Base-by-base conservation (phyloP, 2,888 invertebrate species). In the Noctuana brunneofusca region DNA sequence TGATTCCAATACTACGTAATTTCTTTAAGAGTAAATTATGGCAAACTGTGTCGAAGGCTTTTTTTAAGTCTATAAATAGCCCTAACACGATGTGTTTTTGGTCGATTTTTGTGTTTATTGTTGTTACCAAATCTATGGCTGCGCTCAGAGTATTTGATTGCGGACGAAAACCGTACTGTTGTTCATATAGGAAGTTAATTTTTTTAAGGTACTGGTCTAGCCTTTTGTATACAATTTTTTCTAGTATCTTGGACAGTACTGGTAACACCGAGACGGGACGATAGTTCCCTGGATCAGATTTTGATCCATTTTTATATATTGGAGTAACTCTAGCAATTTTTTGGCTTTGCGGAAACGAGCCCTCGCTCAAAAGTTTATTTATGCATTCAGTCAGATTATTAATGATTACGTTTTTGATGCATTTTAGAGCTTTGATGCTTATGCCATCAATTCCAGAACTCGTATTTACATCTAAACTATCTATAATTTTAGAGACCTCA, bases 171-270 rank as follows among this genome's bases (percentile, higher is more conserved):
- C 41, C 41, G 11, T 43, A 43, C 18, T 43, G 41, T 3, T 18
- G 16, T 11, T 18, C 11, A 43, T 18, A 43, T 43, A 43, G 18
- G 18, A 43, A 43, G 11, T 18, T 43, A 11, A 43, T 43, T 43
- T 43, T 18, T 43, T 16, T 11, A 3, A 43, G 9, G 8, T 43
- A 18, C 1, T 18, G 16, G 11, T 18, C 18, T 0, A 43, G 18
- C 6, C 41, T 43, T 11, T 9, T 43, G 18, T 43, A 43, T 43
- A 43, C 18, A 18, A 43, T 43, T 43, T 43, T 43, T 43, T 43
- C 41, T 43, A 43, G 11, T 43, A 43, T 11, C 41, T 43, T 43
- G 18, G 41, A 18, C 18, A 43, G 16, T 9, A 41, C 16, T 3
- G 41, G 41, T 16, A 41, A 3, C 9, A 41, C 41, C 9, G 41